phyloP scores from a whole-genome alignment of 2,888 invertebrate species.

The Cheilosia soror region DNA sequence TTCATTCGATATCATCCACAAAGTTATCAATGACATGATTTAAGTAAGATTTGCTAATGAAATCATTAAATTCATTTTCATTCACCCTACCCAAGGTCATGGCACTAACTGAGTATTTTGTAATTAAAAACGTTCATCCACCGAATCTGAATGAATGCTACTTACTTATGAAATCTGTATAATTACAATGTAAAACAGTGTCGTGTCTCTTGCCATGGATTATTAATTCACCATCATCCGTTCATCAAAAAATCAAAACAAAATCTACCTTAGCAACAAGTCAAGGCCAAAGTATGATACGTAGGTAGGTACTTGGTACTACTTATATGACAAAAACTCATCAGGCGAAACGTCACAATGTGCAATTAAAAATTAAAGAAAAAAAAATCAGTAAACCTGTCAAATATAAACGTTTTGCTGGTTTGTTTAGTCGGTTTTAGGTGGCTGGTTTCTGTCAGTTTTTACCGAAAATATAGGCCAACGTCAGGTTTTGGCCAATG shows the following conservation, averaged over 20 bases:
- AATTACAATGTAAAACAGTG: constrained; percentile 32
- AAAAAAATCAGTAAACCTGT: constrained; percentile 12
- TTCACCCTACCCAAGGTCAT: constrained; percentile 37
- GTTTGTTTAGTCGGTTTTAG: constrained; percentile 25
- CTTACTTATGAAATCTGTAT: constrained; percentile 5
- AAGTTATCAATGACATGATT: background rate
- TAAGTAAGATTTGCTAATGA: constrained; percentile 26
- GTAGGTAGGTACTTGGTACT: background rate
- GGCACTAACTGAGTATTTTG: constrained; percentile 2
- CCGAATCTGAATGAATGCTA: constrained; percentile 14
- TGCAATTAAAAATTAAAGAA: constrained; percentile 39
- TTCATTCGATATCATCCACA: no score
- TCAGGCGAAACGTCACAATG: constrained; percentile 31
- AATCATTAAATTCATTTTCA: constrained; percentile 16
- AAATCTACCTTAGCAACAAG: background rate
- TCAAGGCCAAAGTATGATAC: constrained; percentile 33
- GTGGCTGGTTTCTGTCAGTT: constrained; percentile 14
- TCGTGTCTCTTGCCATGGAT: constrained; percentile 7
- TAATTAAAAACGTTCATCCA: constrained; percentile 14
- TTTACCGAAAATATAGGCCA: constrained; percentile 38
- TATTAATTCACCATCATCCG: constrained; percentile 27
- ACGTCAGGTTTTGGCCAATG: constrained; percentile 57
- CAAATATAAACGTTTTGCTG: constrained; percentile 12
- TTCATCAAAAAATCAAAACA: background rate
- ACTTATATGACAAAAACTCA: constrained; percentile 12